phyloP scores from a whole-genome alignment of 2,888 invertebrate species.

The Tenthredo livida region DNA sequence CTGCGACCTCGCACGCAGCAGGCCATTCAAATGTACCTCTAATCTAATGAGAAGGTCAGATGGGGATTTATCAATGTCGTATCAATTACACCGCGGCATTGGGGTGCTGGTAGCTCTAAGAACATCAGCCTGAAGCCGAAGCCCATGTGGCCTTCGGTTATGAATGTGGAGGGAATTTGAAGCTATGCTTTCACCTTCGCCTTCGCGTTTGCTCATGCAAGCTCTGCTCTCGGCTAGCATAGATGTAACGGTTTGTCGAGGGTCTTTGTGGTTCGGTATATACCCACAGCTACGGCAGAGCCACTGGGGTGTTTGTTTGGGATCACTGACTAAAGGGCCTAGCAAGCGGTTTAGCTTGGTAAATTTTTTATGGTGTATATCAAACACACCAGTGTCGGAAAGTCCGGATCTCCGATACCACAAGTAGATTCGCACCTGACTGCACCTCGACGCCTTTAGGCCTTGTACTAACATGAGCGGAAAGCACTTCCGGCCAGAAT shows the following conservation, averaged over 20 bases:
- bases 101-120: neutral
- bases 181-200: neutral
- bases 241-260: constrained; percentile 27
- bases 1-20: neutral
- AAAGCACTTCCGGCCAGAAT: neutral
- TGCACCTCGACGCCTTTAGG: constrained; percentile 15
- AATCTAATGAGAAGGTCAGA: constrained; percentile 17
- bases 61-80: neutral
- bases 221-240: neutral
- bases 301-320: constrained; percentile 38
- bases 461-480: neutral
- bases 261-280: constrained; percentile 44
- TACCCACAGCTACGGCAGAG: neutral
- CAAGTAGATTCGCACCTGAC: constrained; percentile 24
- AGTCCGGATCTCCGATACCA: neutral
- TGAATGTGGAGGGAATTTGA: neutral
- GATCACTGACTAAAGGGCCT: constrained; percentile 35
- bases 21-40: neutral
- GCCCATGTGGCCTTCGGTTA: neutral
- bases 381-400: constrained; percentile 26
- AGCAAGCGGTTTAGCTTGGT: constrained; percentile 29
- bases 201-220: neutral
- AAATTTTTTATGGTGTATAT: constrained; percentile 11
- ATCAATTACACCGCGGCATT: neutral
- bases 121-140: neutral